Conservation (phyloP, 1,140 invertebrate species). For the Chlorops oryzae region DNA sequence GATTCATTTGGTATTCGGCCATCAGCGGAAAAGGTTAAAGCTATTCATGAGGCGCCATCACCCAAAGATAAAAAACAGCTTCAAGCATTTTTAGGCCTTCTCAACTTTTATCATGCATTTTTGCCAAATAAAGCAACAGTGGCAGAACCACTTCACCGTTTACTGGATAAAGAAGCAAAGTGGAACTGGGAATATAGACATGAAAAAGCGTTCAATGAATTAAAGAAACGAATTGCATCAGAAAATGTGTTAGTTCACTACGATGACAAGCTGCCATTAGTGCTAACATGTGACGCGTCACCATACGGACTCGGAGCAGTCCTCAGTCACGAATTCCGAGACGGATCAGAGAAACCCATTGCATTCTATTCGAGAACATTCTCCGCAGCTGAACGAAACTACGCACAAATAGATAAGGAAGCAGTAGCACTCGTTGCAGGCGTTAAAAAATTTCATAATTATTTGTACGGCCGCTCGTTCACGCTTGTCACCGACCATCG, state of each 20-base stretch:
- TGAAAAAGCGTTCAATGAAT: constrained; percentile 13
- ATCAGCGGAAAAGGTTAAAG: constrained; percentile 31
- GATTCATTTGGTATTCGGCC: constrained; percentile 30
- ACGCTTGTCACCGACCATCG: constrained; percentile 50
- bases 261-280: constrained; percentile 2
- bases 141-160: constrained; percentile 22
- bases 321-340: neutral
- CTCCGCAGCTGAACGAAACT: constrained; percentile 45
- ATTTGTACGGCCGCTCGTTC: constrained; percentile 47
- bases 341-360: constrained; percentile 1
- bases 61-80: constrained; percentile 40
- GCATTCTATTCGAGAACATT: constrained; percentile 24
- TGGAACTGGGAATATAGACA: constrained; percentile 34
- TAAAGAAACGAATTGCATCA: constrained; percentile 5
- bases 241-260: constrained; percentile 13
- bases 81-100: constrained; percentile 42
- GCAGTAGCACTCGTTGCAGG: constrained; percentile 45
- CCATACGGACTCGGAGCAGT: neutral
- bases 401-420: constrained; percentile 50
- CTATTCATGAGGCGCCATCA: constrained; percentile 38
- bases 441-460: constrained; percentile 45
- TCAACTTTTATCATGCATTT: constrained; percentile 42
- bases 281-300: constrained; percentile 4
- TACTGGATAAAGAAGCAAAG: constrained; percentile 19
- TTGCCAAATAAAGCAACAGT: too few relatives aligned